Conservation (phyloP, 2,797 vertebrate species). For the Vespertilio murinus region DNA sequence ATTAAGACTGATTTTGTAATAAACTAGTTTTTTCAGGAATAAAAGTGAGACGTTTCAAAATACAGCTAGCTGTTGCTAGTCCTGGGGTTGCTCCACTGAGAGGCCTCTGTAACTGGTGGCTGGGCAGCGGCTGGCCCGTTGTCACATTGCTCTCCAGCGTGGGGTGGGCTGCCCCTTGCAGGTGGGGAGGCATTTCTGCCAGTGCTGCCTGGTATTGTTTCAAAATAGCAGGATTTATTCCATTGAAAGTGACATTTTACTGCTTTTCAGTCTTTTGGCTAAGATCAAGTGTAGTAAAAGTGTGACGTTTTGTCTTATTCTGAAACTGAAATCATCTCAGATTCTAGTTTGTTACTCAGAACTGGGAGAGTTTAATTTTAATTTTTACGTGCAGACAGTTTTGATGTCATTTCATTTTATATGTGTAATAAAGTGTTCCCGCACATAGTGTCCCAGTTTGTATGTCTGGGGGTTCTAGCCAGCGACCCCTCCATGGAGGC, state of each 20-base stretch:
- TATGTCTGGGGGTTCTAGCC: not conserved
- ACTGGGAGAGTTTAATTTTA: not conserved
- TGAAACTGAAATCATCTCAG: not conserved
- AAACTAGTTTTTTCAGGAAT: not conserved
- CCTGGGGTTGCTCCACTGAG: not conserved
- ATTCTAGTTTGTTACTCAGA: not conserved
- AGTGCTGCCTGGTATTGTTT: not conserved
- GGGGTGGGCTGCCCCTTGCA: not conserved
- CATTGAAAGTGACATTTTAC: not conserved
- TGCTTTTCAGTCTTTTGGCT: too few species aligned
- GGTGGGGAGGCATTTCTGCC: not conserved
- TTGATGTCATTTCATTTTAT: not conserved
- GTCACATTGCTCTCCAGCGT: not conserved
- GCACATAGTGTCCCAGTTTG: not conserved
- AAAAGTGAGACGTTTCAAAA: not conserved
- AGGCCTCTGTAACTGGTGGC: not conserved
- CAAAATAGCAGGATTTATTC: not conserved
- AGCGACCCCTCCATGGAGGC: not conserved
- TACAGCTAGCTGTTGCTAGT: not conserved
- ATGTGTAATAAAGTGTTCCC: not conserved
- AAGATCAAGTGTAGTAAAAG: not conserved
- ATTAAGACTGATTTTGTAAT: not conserved
- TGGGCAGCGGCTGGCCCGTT: not conserved
- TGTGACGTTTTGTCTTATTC: not conserved
- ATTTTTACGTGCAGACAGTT: not conserved